Evolutionary conservation across 2,888 invertebrate genomes (phyloP), one percentile per base, ranked within the genome.

Genomic region (Smittia sp.): DNA sequence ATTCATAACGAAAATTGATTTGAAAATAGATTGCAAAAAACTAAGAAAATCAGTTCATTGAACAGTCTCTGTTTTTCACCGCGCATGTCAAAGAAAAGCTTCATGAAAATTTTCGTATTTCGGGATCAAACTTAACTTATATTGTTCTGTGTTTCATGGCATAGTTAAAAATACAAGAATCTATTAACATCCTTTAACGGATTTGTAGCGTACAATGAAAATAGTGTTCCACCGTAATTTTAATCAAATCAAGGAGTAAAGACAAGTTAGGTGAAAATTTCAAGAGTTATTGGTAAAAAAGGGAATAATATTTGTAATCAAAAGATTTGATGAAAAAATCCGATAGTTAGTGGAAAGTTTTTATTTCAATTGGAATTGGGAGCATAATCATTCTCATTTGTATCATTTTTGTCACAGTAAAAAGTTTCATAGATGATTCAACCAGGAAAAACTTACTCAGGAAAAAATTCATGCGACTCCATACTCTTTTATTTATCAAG

Each of bases 111-210:
- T 58, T 58, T 58, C 58, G 22, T 58, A 4, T 52, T 18, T 18
- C 1, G 11, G 58, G 18, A 58, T 58, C 20, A 4, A 22, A 58
- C n/a, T 46, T 58, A 20, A n/a, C 4, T 58, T 58, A 3, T 58
- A 58, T 58, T 22, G 22, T 58, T 58, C 22, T 11, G 46, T 13
- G 2, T n/a, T 46, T n/a, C 3, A 22, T 9, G 20, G 27, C 46
- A 54, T 69, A 24, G n/a, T 69, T 69, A 22, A 69, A 69, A 52
- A 22, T 27, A 22, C 32, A 54, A 69, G 32, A n/a, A n/a, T n/a
- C n/a, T n/a, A n/a, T n/a, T n/a, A n/a, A n/a, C n/a, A n/a, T n/a
- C n/a, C n/a, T n/a, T n/a, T n/a, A n/a, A n/a, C n/a, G n/a, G n/a
- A n/a, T n/a, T n/a, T n/a, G n/a, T n/a, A n/a, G n/a, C n/a, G n/a